Base-by-base conservation (phyloP, 1,140 invertebrate species). In the Pissodes strobi region DNA sequence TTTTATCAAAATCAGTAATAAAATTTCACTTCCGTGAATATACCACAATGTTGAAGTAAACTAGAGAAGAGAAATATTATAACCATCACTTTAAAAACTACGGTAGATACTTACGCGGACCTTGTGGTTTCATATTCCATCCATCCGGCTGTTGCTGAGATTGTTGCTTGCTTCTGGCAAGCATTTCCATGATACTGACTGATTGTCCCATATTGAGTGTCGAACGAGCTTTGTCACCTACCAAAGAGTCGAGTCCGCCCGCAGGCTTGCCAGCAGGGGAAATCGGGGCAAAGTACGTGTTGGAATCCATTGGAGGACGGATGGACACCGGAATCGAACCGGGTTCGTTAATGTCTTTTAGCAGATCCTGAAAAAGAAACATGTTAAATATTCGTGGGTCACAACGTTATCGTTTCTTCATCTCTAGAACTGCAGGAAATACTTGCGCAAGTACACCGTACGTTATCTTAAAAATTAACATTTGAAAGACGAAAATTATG, bases 271-370 rank as follows among this genome's bases (percentile, higher is more conserved):
- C 80, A 15, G 84, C 85, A n/a, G 85, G 85, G 8, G 85, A 86
- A 43, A 87, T 87, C 0, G 85, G 86, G 9, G 84, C 82, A 66
- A 87, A 87, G 49, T 84, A 86, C n/a, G 81, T 74, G 38, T 85
- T 83, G 0, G 82, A 82, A 53, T 84, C 82, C 52, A 55, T 55
- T 18, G 43, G 10, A 67, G 84, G 84, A 48, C 80, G 76, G 13
- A 83, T 81, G 8, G 49, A 18, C 9, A 67, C 56, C 2, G 63
- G 41, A 10, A 64, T 53, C 2, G 51, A 53, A 38, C 80, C 82
- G 23, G 82, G 79, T 60, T 84, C 83, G 5, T 78, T 78, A 19
- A 78, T 72, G 64, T 78, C 76, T 46, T 67, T 69, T 12, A 76
- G 58, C 5, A 76, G 62, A 48, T 73, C 67, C 46, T 70, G 64